These are phyloP conservation scores for Xestoiulus laeticollis DNA, from an alignment of 2,888 invertebrate genomes.

Conservation along the genomic window DNA sequence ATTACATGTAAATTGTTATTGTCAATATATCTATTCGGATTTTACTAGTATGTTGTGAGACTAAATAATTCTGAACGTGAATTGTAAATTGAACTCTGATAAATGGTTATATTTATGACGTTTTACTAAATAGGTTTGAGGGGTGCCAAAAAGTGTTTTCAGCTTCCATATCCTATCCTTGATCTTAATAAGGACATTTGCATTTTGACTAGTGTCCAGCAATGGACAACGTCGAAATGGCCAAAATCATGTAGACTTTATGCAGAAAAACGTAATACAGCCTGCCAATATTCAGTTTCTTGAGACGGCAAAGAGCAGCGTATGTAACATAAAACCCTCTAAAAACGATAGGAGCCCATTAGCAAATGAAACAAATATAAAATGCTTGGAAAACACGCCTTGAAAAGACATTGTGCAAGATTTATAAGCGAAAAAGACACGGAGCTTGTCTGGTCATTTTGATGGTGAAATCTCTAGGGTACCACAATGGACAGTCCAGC, in stretches of 20 bases:
- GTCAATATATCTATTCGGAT: too few relatives aligned
- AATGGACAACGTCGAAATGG: neutral
- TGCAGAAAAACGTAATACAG: neutral
- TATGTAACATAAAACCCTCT: neutral
- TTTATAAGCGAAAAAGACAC: constrained; percentile 44
- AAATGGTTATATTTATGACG: too few relatives aligned
- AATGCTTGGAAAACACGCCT: constrained; percentile 47
- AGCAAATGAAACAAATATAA: constrained; percentile 51
- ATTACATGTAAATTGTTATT: too few relatives aligned
- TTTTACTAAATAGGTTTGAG: too few relatives aligned
- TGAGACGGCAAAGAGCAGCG: neutral
- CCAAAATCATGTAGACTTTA: neutral
- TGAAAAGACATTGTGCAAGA: constrained; percentile 49
- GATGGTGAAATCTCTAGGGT: constrained; percentile 35
- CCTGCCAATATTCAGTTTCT: neutral
- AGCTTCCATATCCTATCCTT: too few relatives aligned
- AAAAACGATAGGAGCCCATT: constrained; percentile 47
- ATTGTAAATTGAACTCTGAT: too few relatives aligned
- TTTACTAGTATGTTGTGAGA: too few relatives aligned
- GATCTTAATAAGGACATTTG: neutral
- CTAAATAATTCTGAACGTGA: too few relatives aligned
- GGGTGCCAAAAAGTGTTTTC: too few relatives aligned
- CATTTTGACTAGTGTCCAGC: neutral
- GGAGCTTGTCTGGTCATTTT: constrained; percentile 50
- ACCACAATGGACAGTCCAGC: neutral